These are phyloP conservation scores for Dasyurus viverrinus DNA, from an alignment of 2,113 vertebrate species.

Conservation along the genomic window DNA sequence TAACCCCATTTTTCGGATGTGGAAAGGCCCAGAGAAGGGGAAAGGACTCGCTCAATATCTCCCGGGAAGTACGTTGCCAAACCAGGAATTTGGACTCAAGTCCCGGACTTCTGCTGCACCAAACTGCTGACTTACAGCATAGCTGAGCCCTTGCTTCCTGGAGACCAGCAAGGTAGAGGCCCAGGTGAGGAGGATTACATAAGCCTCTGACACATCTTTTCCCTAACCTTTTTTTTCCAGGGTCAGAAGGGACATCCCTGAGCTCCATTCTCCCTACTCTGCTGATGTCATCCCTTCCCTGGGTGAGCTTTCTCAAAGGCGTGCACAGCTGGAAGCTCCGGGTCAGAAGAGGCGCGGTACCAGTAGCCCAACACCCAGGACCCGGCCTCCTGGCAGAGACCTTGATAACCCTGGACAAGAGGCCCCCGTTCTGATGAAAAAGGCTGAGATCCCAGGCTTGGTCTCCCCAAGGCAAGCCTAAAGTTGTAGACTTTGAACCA, in stretches of 20 bases:
- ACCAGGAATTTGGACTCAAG: neutral
- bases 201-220: neutral
- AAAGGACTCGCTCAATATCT: neutral
- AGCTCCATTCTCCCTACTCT: neutral
- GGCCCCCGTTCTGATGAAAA: neutral
- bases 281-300: neutral
- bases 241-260: neutral
- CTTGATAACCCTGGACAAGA: neutral
- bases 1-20: neutral
- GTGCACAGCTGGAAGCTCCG: neutral
- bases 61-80: neutral
- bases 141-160: neutral
- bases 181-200: neutral
- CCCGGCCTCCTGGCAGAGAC: neutral
- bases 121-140: neutral
- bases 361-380: neutral
- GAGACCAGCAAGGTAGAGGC: neutral
- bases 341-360: neutral
- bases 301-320: neutral
- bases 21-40: neutral
- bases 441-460: neutral
- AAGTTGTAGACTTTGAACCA: neutral
- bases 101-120: neutral
- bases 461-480: neutral
- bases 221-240: neutral